Evolutionary conservation across 2,888 invertebrate species (phyloP).

Genomic region (Coecobrya sp.): DNA sequence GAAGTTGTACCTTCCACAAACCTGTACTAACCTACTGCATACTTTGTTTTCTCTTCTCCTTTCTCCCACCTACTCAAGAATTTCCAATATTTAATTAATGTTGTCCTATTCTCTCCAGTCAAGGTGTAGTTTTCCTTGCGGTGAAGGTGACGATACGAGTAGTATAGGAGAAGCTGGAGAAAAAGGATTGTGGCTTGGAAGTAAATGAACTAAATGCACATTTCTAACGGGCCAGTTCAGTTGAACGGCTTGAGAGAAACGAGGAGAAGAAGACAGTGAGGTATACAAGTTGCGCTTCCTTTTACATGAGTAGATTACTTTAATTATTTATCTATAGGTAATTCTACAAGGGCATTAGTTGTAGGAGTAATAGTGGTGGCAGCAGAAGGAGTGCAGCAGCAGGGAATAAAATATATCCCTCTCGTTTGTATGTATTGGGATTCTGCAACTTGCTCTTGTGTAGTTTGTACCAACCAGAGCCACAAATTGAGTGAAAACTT

Average conservation of each 20-base stretch:
- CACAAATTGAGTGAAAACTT: slow-evolving; percentile 60
- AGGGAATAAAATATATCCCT: neutral
- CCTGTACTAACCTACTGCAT: neutral
- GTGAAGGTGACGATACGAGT: neutral
- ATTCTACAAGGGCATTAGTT: neutral
- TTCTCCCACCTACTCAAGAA: neutral
- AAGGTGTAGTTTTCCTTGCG: slow-evolving; percentile 28
- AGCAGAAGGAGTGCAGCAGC: neutral
- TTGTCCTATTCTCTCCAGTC: slow-evolving; percentile 23
- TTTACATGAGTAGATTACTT: slow-evolving; percentile 47
- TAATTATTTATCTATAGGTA: slow-evolving; percentile 49
- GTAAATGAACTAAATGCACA: slow-evolving; percentile 35
- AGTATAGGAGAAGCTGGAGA: neutral
- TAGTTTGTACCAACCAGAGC: neutral
- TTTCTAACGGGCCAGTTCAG: neutral
- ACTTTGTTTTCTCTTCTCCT: neutral
- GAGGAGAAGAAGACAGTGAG: neutral
- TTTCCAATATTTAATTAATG: slow-evolving; percentile 56
- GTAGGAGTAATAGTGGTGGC: neutral
- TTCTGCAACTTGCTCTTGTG: neutral
- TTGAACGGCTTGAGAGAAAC: neutral
- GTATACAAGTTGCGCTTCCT: neutral
- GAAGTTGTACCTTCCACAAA: neutral
- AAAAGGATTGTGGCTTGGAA: neutral
- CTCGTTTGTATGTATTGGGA: neutral